Conservation (phyloP, 2,888 invertebrate genomes). For the Agonopterix alstromeriana region DNA sequence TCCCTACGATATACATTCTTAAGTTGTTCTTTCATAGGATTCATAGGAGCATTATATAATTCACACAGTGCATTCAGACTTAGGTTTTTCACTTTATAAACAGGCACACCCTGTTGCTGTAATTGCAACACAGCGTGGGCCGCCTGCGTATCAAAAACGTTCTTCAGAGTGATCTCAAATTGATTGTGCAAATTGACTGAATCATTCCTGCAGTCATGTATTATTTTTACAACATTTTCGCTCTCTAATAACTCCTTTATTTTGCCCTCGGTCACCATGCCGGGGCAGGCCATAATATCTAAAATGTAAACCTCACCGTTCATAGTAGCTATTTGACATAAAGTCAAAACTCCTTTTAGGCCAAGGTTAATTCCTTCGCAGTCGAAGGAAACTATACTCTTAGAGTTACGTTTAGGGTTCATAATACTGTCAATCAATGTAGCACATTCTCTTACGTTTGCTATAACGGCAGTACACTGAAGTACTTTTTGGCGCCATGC, state of each 20-base stretch:
- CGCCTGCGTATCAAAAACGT: slow-evolving; percentile 95
- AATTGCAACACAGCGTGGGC: slow-evolving; percentile 94
- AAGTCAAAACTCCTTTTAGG: slow-evolving; percentile 89
- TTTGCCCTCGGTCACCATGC: slow-evolving; percentile 86
- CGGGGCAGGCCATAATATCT: slow-evolving; percentile 90
- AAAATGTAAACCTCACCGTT: slow-evolving; percentile 91
- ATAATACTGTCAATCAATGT: slow-evolving; percentile 86
- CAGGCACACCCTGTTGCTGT: slow-evolving; percentile 92
- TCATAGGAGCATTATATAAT: slow-evolving; percentile 89
- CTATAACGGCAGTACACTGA: slow-evolving; percentile 88
- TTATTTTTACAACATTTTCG: slow-evolving; percentile 89
- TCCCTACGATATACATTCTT: slow-evolving; percentile 91
- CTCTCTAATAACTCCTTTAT: slow-evolving; percentile 88
- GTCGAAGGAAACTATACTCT: slow-evolving; percentile 88
- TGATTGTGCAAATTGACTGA: slow-evolving; percentile 91
- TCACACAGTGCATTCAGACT: slow-evolving; percentile 95
- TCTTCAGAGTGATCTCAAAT: slow-evolving; percentile 87
- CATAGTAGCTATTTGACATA: slow-evolving; percentile 90
- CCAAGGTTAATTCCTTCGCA: slow-evolving; percentile 96
- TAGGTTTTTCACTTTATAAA: slow-evolving; percentile 95
- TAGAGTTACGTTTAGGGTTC: slow-evolving; percentile 70
- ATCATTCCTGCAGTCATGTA: slow-evolving; percentile 95
- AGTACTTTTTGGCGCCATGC: slow-evolving; percentile 89
- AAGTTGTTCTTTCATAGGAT: slow-evolving; percentile 93
- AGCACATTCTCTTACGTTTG: slow-evolving; percentile 85